Evolutionary conservation across 2,888 invertebrate species (phyloP), one percentile per base, ranked within the genome.

Genomic region (Ophonus ardosiacus): DNA sequence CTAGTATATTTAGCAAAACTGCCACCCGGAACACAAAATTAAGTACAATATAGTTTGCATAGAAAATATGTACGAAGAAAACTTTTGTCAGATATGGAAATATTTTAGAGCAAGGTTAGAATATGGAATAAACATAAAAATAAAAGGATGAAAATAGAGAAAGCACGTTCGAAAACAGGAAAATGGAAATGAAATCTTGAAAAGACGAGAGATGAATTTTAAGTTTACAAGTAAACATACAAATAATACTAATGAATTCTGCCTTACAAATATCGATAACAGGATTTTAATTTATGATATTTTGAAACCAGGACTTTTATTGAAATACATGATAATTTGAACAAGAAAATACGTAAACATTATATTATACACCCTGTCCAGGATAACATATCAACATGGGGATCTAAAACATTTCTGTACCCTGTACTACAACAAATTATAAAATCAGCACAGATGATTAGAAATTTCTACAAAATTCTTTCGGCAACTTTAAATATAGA

Each of bases 131-230:
- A 24, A 63, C 24, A 24, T 7, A 13, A 21, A 63, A 10, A 63
- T 63, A 24, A 63, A 63, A 63, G 21, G 18, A 21, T 63, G 63
- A 21, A 63, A 63, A 63, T 21, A 63, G 18, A 21, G 63, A 21
- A 63, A 63, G 24, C 24, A 63, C 7, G 18, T 18, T 21, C 21
- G 18, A 63, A 63, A 63, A 63, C 21, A 13, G 13, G 24, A 24
- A 24, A 24, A 24, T 63, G 63, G 21, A 63, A 24, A 63, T 63
- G 18, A 63, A 63, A 13, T 24, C 18, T 63, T 21, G 17, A 18
- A 51, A 51, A 63, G 24, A 63, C 63, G 21, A 21, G 63, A 21
- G 24, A 10, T 18, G 63, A 63, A 63, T 63, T 63, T 63, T 63
- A 21, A 63, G 13, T 63, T 63, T 18, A 31, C 31, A 31, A 31